These are phyloP conservation scores for Pissodes strobi DNA, from an alignment of 1,140 invertebrate species.

Conservation along the genomic window DNA sequence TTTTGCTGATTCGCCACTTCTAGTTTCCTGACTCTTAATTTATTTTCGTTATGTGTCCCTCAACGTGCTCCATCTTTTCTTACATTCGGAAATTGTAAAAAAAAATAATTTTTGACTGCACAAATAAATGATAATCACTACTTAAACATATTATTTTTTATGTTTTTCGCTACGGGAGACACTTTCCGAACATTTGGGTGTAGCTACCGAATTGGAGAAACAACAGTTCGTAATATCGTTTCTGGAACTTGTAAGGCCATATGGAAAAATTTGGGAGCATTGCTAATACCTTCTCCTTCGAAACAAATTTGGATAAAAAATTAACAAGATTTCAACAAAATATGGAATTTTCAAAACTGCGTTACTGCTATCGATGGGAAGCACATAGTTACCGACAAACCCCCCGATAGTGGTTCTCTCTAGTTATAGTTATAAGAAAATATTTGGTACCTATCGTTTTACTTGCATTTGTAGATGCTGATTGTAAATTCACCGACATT, in stretches of 20 bases:
- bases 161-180: not conserved
- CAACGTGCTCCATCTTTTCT: not conserved
- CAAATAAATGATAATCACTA: not conserved
- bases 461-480: slow-evolving; percentile 57
- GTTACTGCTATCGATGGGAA: slow-evolving; percentile 59
- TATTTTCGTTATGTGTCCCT: too few species aligned
- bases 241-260: not conserved
- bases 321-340: not conserved
- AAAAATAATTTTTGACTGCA: not conserved
- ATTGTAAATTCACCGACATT: too few species aligned
- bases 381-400: slow-evolving; percentile 51
- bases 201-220: slow-evolving; percentile 2
- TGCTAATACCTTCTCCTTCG: not conserved
- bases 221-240: too few species aligned
- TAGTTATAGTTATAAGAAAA: slow-evolving; percentile 57
- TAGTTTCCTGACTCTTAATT: not conserved
- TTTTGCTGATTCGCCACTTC: not conserved
- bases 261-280: not conserved
- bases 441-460: slow-evolving; percentile 57
- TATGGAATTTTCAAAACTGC: slow-evolving; percentile 46
- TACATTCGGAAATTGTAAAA: not conserved
- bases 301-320: slow-evolving; percentile 2
- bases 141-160: not conserved
- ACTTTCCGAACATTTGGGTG: not conserved
- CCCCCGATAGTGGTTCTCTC: slow-evolving; percentile 47